These are phyloP conservation scores for Gnathonemus longibarbis DNA, from an alignment of 2,113 vertebrate species.

Conservation along the genomic window DNA sequence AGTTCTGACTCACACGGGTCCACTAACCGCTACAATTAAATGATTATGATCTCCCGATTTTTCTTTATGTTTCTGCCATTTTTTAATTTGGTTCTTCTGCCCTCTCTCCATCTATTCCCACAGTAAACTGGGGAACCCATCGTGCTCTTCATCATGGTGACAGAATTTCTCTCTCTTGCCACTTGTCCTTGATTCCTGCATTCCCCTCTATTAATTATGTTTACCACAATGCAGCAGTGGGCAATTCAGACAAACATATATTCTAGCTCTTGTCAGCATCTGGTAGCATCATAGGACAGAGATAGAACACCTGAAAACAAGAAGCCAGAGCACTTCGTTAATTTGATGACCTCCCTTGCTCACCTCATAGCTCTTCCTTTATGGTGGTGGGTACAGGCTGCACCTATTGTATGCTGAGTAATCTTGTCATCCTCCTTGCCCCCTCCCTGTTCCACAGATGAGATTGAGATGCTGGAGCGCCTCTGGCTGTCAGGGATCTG, in stretches of 20 bases:
- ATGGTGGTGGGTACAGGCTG: not conserved
- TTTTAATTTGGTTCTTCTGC: slow-evolving; percentile 29
- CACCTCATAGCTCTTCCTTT: not conserved
- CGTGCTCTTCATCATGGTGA: slow-evolving; percentile 57
- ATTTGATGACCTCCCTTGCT: not conserved
- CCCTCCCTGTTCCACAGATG: slow-evolving; percentile 58
- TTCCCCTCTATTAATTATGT: slow-evolving; percentile 26
- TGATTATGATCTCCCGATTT: slow-evolving; percentile 46
- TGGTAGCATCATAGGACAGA: not conserved
- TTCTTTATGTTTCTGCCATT: slow-evolving; percentile 17
- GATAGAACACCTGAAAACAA: not conserved
- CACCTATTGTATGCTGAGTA: slow-evolving; percentile 21
- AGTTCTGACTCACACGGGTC: slow-evolving; percentile 23
- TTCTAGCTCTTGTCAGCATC: slow-evolving; percentile 10
- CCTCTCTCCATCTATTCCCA: slow-evolving; percentile 37
- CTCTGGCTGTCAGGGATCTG: slow-evolving; percentile 84
- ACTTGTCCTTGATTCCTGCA: slow-evolving; percentile 41
- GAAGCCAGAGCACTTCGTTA: not conserved
- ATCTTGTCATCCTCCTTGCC: slow-evolving; percentile 22
- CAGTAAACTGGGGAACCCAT: slow-evolving; percentile 39
- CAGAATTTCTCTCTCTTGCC: slow-evolving; percentile 48
- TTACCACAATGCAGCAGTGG: slow-evolving; percentile 10
- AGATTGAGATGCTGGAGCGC: slow-evolving; percentile 83
- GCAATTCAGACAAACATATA: slow-evolving; percentile 29
- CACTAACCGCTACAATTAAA: slow-evolving; percentile 60